Evolutionary conservation across 2,113 vertebrate species (phyloP).

Genomic region (Sapayoa aenigma): DNA sequence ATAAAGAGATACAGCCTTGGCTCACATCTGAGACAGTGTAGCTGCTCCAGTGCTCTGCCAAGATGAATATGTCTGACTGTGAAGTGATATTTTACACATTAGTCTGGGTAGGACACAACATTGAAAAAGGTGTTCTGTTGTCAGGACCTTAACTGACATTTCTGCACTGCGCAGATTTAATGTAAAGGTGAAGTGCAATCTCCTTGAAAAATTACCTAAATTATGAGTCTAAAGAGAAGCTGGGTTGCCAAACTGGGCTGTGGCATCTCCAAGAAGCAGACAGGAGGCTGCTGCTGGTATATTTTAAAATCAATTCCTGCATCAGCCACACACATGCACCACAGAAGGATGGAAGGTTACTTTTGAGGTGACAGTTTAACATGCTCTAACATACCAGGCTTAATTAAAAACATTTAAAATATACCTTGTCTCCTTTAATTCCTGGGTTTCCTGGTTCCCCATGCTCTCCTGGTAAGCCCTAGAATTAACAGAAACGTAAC

Average conservation of each 20-base stretch:
- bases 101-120: neutral
- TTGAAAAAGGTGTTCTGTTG: neutral
- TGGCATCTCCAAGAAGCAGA: neutral
- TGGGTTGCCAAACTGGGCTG: neutral
- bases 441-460: conserved; percentile 85
- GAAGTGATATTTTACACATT: neutral
- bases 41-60: neutral
- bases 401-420: neutral
- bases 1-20: neutral
- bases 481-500: conserved; percentile 58
- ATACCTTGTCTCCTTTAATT: conserved; percentile 92
- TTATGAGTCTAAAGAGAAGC: neutral
- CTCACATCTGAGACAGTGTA: neutral
- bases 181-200: neutral
- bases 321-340: neutral
- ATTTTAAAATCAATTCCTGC: neutral
- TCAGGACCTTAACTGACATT: neutral
- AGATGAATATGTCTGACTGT: neutral
- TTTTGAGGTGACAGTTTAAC: neutral
- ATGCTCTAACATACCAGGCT: neutral
- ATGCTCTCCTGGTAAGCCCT: conserved; percentile 80
- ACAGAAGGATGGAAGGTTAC: neutral
- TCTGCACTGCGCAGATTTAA: neutral
- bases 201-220: neutral
- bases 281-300: neutral